Percentiles rank a stretch among this genome's conserved stretches.
These are phyloP conservation scores for Pionites leucogaster DNA, from an alignment of 2,113 vertebrate species.

Conservation along the genomic window DNA sequence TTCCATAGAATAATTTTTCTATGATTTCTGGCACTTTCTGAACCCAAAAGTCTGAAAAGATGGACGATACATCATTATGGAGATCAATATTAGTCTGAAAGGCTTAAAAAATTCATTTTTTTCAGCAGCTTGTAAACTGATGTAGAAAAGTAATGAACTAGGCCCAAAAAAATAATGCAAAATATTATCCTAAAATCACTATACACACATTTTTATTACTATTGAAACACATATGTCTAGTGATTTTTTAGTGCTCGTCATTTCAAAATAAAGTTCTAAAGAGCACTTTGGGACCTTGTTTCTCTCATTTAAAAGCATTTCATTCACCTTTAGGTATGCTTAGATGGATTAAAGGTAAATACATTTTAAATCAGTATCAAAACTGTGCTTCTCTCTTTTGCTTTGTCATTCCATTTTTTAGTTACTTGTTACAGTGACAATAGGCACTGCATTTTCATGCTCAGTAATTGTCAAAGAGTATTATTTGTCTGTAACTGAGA, in stretches of 20 bases:
- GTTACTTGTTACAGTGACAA: not conserved
- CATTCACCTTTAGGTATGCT: not conserved
- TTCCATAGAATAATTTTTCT: not conserved
- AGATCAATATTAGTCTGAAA: not conserved
- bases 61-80: not conserved
- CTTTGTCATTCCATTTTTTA: not conserved
- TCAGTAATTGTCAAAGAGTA: not conserved
- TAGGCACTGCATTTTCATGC: not conserved
- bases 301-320: not conserved
- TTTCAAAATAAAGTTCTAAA: not conserved
- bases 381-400: not conserved
- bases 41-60: not conserved
- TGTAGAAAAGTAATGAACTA: not conserved
- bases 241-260: not conserved
- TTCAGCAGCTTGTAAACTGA: not conserved
- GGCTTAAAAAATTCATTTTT: not conserved
- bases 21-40: not conserved
- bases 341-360: not conserved
- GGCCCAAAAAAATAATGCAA: not conserved
- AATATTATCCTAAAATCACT: not conserved
- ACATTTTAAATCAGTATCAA: not conserved
- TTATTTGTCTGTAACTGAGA: not conserved
- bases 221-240: not conserved
- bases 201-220: not conserved
- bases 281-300: accelerated